phyloP scores from a whole-genome alignment of 1,140 invertebrate genomes.

The Glomeris maerens region DNA sequence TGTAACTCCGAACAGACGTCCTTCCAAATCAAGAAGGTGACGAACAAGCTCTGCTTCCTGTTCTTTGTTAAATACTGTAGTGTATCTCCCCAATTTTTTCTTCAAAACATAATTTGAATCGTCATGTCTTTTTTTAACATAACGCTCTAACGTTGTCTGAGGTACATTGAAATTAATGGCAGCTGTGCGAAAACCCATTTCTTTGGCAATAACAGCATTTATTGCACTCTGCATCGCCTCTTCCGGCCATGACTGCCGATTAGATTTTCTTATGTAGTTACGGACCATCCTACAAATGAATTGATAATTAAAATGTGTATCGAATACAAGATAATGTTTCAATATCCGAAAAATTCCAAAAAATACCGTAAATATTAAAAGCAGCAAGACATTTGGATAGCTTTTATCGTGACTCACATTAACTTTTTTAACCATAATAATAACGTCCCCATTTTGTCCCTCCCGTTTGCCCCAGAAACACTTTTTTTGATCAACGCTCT shows the following conservation, averaged over 20 bases:
- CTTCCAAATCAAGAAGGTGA: constrained; percentile 4
- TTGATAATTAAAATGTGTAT: no score
- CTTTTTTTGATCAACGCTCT: no score
- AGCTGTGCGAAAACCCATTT: constrained; percentile 5
- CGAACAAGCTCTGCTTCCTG: neutral
- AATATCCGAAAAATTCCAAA: no score
- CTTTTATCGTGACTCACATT: no score
- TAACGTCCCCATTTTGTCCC: no score
- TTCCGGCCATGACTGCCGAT: neutral
- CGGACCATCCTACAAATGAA: no score
- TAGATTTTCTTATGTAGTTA: neutral
- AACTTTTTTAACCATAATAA: no score
- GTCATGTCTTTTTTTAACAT: neutral
- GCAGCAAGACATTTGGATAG: no score
- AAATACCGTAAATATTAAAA: no score
- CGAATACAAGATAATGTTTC: no score
- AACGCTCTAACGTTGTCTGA: constrained; percentile 1
- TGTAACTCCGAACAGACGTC: constrained; percentile 2
- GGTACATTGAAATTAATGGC: constrained; percentile 1
- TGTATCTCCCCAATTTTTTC: constrained; percentile 3
- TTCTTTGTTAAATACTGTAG: neutral
- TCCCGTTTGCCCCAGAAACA: no score
- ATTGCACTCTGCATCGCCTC: neutral
- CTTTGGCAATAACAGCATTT: neutral
- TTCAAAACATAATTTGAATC: neutral